phyloP scores from a whole-genome alignment of 2,113 vertebrate genomes.

The Oostethus manadensis region DNA sequence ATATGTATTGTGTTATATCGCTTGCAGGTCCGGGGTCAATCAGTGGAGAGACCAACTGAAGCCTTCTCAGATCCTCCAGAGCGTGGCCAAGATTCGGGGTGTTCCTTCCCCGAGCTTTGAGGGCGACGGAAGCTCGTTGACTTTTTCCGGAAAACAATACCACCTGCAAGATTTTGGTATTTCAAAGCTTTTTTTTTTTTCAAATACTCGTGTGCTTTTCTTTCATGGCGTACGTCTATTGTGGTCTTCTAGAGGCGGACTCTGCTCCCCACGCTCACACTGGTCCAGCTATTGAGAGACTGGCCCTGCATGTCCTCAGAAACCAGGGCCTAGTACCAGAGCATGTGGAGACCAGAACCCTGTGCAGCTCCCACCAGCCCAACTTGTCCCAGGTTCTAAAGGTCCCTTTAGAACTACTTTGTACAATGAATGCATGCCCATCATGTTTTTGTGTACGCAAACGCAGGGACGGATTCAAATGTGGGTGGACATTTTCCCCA shows the following conservation, averaged over 20 bases:
- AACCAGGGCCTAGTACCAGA: constrained; percentile 86
- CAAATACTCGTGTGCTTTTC: not conserved
- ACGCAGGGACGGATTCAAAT: constrained; percentile 88
- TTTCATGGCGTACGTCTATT: constrained; percentile 1
- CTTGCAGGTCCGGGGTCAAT: constrained; percentile 86
- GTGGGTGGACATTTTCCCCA: constrained; percentile 98
- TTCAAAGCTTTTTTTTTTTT: no score
- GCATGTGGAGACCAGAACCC: constrained; percentile 90
- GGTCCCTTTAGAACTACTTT: not conserved
- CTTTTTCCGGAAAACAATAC: constrained; percentile 78
- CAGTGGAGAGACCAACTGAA: constrained; percentile 90
- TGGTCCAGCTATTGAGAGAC: constrained; percentile 80
- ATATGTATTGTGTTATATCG: not conserved
- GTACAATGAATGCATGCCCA: not conserved
- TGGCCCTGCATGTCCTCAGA: constrained; percentile 87
- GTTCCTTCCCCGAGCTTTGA: constrained; percentile 75
- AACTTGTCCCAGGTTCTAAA: constrained; percentile 63
- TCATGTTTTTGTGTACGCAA: constrained; percentile 3
- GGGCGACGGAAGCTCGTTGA: constrained; percentile 78
- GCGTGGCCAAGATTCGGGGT: constrained; percentile 80
- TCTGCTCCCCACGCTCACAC: constrained; percentile 81
- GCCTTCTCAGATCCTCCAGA: constrained; percentile 86
- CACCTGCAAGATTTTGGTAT: constrained; percentile 84
- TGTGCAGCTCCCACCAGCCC: constrained; percentile 90
- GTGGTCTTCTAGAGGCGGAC: constrained; percentile 73